phyloP scores from a whole-genome alignment of 2,113 vertebrate species.

The Cephalopterus ornatus region DNA sequence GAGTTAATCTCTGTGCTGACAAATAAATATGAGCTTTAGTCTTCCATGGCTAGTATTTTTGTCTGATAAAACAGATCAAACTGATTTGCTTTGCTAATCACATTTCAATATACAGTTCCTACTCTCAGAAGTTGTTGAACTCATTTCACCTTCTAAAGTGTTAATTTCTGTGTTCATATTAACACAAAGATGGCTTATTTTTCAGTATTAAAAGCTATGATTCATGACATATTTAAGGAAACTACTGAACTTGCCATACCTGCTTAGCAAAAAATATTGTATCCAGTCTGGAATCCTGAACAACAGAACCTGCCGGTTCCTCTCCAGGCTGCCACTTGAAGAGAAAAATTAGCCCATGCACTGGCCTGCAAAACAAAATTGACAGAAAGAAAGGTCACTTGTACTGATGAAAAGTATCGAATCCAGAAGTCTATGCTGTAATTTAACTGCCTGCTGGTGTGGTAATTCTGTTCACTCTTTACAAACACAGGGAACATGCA shows the following conservation, averaged over 20 bases:
- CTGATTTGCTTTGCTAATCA: not conserved
- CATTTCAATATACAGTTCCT: not conserved
- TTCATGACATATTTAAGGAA: not conserved
- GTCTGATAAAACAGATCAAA: not conserved
- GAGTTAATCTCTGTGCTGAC: not conserved
- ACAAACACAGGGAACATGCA: not conserved
- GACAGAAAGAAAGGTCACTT: not conserved
- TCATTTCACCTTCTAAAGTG: not conserved
- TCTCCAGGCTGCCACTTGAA: constrained; percentile 99
- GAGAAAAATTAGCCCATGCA: constrained; percentile 97
- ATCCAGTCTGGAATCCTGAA: constrained; percentile 95
- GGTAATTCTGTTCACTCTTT: not conserved
- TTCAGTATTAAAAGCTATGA: not conserved
- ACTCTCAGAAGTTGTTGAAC: not conserved
- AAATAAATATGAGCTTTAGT: not conserved
- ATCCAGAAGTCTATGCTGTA: not conserved
- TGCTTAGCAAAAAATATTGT: constrained; percentile 99
- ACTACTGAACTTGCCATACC: constrained; percentile 70
- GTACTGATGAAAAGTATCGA: not conserved
- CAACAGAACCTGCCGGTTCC: constrained; percentile 95
- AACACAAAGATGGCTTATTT: not conserved
- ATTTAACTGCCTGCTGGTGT: not conserved
- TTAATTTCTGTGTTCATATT: not conserved
- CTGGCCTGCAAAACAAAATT: constrained; percentile 83
- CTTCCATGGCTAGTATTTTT: not conserved